These are phyloP conservation scores for Pterois miles DNA, from an alignment of 2,797 vertebrate species.

Conservation along the genomic window DNA sequence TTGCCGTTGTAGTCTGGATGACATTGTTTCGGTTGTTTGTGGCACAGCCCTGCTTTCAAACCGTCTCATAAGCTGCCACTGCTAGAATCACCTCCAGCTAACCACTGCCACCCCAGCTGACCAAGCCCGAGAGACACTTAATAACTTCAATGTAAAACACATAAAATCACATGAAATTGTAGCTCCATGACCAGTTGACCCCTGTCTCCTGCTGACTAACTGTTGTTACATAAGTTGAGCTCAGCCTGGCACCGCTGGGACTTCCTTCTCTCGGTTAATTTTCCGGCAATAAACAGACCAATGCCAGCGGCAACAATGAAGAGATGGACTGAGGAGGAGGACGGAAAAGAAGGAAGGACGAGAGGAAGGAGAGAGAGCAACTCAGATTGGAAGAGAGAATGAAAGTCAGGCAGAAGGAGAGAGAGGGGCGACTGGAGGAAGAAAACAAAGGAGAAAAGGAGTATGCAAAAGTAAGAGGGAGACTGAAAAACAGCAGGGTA, in stretches of 20 bases:
- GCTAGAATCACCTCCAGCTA: neutral
- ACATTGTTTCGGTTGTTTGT: neutral
- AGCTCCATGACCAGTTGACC: slow-evolving; percentile 21
- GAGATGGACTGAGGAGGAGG: slow-evolving; percentile 27
- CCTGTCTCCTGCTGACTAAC: slow-evolving; percentile 24
- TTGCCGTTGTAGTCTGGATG: neutral
- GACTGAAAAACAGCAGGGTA: slow-evolving; percentile 60
- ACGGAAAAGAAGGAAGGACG: neutral
- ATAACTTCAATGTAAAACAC: slow-evolving; percentile 4
- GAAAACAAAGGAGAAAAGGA: slow-evolving; percentile 21
- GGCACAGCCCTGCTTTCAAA: neutral
- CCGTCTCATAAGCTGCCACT: neutral
- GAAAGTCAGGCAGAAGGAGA: slow-evolving; percentile 8
- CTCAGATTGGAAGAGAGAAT: neutral
- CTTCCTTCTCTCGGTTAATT: slow-evolving; percentile 58
- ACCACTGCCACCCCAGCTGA: neutral
- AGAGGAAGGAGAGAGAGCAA: neutral
- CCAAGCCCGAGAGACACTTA: neutral
- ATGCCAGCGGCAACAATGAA: slow-evolving; percentile 23
- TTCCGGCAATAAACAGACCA: slow-evolving; percentile 59
- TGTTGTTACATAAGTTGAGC: slow-evolving; percentile 35
- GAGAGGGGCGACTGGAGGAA: neutral
- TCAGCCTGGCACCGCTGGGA: slow-evolving; percentile 50
- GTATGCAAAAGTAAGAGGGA: slow-evolving; percentile 36
- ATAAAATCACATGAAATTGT: neutral